Evolutionary conservation across 2,888 invertebrate genomes (phyloP).

Genomic region (Tineola bisselliella): DNA sequence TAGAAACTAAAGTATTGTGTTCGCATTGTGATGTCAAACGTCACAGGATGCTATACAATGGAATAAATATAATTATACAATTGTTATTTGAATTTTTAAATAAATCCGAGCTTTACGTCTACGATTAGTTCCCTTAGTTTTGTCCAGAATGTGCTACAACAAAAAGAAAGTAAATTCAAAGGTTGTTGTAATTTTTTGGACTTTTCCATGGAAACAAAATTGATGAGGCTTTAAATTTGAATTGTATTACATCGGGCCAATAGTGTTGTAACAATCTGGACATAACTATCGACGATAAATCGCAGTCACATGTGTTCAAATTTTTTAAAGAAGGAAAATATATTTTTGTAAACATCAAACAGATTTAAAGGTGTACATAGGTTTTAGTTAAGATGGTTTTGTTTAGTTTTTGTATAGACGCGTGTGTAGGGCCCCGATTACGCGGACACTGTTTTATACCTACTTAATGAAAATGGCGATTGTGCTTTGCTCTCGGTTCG

Average conservation of each 20-base stretch:
- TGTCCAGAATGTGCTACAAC: neutral
- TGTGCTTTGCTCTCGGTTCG: neutral
- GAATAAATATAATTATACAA: neutral
- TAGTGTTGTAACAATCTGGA: too few relatives aligned
- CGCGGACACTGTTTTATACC: slow-evolving; percentile 28
- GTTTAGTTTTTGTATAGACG: slow-evolving; percentile 18
- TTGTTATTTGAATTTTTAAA: neutral
- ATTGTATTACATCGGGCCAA: too few relatives aligned
- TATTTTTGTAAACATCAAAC: slow-evolving; percentile 2
- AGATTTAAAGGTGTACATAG: slow-evolving; percentile 27
- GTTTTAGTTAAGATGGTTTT: slow-evolving; percentile 27
- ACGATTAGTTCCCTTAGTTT: slow-evolving; percentile 13
- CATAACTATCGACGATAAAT: slow-evolving; percentile 9
- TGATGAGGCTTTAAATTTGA: too few relatives aligned
- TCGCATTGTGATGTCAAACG: neutral
- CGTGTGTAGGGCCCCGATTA: slow-evolving; percentile 43
- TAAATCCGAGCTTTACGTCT: slow-evolving; percentile 14
- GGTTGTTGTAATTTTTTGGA: too few relatives aligned
- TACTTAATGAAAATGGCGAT: neutral
- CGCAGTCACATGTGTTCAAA: slow-evolving; percentile 15
- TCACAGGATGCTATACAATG: neutral
- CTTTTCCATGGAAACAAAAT: too few relatives aligned
- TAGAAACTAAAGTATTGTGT: neutral
- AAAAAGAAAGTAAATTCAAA: too few relatives aligned
- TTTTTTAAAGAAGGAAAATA: neutral